Percentiles rank a stretch among this genome's conserved stretches.
phyloP scores from a whole-genome alignment of 2,888 invertebrate genomes.

The Lasioglossum figueresi region DNA sequence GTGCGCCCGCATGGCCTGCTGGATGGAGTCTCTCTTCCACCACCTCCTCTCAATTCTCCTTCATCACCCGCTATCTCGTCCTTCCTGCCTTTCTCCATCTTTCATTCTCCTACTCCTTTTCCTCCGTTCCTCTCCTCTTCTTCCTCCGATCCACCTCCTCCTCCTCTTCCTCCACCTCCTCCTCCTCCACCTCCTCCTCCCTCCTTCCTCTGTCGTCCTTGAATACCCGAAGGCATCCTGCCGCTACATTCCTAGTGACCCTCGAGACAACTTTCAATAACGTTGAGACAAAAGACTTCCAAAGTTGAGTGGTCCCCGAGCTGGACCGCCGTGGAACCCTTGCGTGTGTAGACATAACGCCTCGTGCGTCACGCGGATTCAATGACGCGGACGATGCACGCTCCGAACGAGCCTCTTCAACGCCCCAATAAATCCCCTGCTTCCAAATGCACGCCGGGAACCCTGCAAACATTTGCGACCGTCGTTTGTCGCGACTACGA shows the following conservation, averaged over 20 bases:
- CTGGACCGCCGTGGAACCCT: constrained; percentile 29
- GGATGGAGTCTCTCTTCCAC: constrained; percentile 62
- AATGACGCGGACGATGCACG: not conserved
- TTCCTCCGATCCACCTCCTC: constrained; percentile 32
- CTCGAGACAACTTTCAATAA: constrained; percentile 80
- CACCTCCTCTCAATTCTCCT: constrained; percentile 64
- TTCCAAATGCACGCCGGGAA: not conserved
- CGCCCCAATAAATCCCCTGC: constrained; percentile 3
- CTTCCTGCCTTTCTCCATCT: constrained; percentile 50
- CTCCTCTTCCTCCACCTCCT: constrained; percentile 51
- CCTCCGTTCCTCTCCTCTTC: constrained; percentile 28
- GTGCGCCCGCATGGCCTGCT: constrained; percentile 82
- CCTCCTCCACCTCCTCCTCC: constrained; percentile 35
- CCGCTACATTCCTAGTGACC: constrained; percentile 81
- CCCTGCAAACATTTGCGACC: not conserved
- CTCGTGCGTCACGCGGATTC: constrained; percentile 31
- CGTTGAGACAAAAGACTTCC: constrained; percentile 76
- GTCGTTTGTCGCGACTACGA: not conserved
- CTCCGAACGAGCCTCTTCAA: constrained; percentile 29
- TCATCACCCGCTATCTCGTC: constrained; percentile 62
- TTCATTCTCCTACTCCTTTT: constrained; percentile 31
- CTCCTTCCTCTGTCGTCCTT: constrained; percentile 68
- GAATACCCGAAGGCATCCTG: constrained; percentile 75
- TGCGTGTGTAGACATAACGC: constrained; percentile 28
- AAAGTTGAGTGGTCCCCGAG: constrained; percentile 62